These are phyloP conservation scores for Oxytorus armatus DNA, from an alignment of 2,888 invertebrate genomes.

Conservation along the genomic window DNA sequence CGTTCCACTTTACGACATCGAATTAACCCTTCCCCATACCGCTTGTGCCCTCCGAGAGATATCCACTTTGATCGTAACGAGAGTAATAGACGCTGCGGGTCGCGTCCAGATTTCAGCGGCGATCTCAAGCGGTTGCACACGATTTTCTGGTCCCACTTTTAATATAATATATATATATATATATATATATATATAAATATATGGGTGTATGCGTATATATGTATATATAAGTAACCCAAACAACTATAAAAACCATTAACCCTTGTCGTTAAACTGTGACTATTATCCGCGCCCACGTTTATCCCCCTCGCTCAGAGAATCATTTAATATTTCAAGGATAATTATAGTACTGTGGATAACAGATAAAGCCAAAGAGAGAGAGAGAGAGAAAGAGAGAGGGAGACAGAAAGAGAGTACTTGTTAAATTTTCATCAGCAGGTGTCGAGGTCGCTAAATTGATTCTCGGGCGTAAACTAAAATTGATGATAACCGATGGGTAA, in stretches of 20 bases:
- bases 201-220: neutral
- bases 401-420: conserved; percentile 33
- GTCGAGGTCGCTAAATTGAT: conserved; percentile 58
- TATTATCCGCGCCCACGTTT: conserved; percentile 35
- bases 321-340: conserved; percentile 63
- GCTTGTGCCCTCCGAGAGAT: neutral
- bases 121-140: conserved; percentile 27
- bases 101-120: conserved; percentile 47
- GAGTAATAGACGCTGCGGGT: neutral
- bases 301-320: conserved; percentile 7
- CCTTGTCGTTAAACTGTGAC: conserved; percentile 52
- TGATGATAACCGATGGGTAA: conserved; percentile 63
- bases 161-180: neutral
- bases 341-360: conserved; percentile 52
- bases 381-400: neutral
- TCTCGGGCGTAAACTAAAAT: conserved; percentile 40
- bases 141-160: conserved; percentile 23
- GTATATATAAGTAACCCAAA: conserved; percentile 23
- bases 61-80: conserved; percentile 1
- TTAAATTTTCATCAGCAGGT: conserved; percentile 64
- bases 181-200: neutral
- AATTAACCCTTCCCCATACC: conserved; percentile 60
- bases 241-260: conserved; percentile 59
- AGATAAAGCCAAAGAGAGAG: neutral
- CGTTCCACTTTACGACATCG: conserved; percentile 69